Evolutionary conservation across 2,797 vertebrate species (phyloP).

Genomic region (Periparus ater): DNA sequence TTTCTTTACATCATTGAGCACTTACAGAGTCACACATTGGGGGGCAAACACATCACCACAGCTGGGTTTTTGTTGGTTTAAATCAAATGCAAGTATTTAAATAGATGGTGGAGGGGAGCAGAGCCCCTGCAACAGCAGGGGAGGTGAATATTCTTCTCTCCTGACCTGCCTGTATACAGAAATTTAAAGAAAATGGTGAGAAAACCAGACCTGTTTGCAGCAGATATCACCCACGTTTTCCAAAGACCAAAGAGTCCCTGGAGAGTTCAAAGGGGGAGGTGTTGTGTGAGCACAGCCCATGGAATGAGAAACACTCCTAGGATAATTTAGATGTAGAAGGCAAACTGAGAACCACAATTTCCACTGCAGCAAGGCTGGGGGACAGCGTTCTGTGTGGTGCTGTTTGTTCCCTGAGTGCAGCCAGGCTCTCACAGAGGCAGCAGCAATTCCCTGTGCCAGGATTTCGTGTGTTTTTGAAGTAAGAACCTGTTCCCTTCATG

Average conservation of each 20-base stretch:
- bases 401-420: constrained; percentile 42
- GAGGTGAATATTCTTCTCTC: neutral
- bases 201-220: neutral
- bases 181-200: neutral
- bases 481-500: neutral
- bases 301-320: neutral
- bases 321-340: constrained; percentile 7
- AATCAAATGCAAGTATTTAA: constrained; percentile 48
- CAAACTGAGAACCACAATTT: constrained; percentile 44
- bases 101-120: neutral
- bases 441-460: neutral
- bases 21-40: neutral
- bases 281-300: neutral
- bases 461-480: neutral
- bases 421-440: neutral
- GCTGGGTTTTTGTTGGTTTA: constrained; percentile 36
- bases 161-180: neutral
- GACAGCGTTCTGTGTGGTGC: neutral
- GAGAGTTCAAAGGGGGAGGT: neutral
- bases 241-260: neutral
- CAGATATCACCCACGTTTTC: neutral
- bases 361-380: neutral
- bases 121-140: neutral
- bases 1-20: neutral
- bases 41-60: constrained; percentile 44